These are phyloP conservation scores for Elephas maximus DNA, from an alignment of 2,113 vertebrate genomes.

Conservation along the genomic window DNA sequence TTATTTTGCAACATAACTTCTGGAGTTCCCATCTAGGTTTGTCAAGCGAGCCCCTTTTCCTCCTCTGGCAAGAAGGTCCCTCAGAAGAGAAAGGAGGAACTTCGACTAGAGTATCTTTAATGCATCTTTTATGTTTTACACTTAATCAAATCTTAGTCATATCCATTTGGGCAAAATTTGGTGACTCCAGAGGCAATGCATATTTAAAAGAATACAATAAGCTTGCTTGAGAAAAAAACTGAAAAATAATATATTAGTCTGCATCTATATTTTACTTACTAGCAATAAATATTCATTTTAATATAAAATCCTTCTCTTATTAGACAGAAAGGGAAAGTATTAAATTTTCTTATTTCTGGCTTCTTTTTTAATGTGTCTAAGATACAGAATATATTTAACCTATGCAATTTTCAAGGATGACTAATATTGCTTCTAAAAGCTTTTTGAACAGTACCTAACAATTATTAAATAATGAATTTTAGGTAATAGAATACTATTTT, in stretches of 20 bases:
- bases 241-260: background rate
- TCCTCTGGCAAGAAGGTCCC: background rate
- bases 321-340: background rate
- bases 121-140: background rate
- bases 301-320: background rate
- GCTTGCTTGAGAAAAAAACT: constrained; percentile 53
- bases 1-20: background rate
- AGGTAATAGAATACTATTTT: constrained; percentile 59
- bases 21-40: background rate
- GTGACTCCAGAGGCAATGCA: constrained; percentile 13
- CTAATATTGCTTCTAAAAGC: constrained; percentile 46
- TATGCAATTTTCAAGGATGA: constrained; percentile 36
- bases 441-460: constrained; percentile 47
- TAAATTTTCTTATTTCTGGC: background rate
- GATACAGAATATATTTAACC: constrained; percentile 51
- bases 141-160: background rate
- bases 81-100: background rate
- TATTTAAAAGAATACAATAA: constrained; percentile 18
- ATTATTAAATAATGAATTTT: constrained; percentile 56
- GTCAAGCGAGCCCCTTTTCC: background rate
- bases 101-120: background rate
- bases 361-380: background rate
- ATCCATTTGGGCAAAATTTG: background rate
- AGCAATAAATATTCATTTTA: constrained; percentile 57
- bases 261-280: background rate